A percentile compares a stretch with the other conserved stretches of the same genome.
Evolutionary conservation across 2,113 vertebrate genomes (phyloP).

Genomic region (Cercocebus atys): DNA sequence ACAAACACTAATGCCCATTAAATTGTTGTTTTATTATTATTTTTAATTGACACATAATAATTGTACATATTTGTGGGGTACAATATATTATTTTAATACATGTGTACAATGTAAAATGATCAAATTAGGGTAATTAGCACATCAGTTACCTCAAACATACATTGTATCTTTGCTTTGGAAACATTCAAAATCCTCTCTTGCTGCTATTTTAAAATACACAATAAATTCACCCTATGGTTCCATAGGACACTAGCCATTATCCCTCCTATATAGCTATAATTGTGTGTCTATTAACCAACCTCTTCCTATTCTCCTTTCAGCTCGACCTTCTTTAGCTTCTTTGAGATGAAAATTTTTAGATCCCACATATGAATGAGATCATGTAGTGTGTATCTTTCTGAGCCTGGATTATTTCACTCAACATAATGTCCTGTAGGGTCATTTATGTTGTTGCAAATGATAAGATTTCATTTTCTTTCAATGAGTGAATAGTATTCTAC

Average conservation of each 20-base stretch:
- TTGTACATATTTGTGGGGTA: neutral
- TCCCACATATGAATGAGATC: neutral
- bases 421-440: neutral
- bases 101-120: neutral
- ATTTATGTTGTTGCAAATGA: neutral
- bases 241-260: neutral
- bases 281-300: neutral
- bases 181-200: neutral
- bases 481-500: neutral
- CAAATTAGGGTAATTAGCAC: neutral
- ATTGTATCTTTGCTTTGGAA: neutral
- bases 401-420: neutral
- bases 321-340: neutral
- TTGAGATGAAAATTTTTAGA: neutral
- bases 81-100: neutral
- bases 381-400: neutral
- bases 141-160: neutral
- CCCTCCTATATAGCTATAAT: neutral
- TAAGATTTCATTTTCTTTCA: neutral
- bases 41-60: neutral
- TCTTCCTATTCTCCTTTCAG: neutral
- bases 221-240: neutral
- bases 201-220: neutral
- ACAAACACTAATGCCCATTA: neutral
- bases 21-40: neutral